Base-by-base conservation (phyloP, 2,797 vertebrate species). In the Thaleichthys pacificus region DNA sequence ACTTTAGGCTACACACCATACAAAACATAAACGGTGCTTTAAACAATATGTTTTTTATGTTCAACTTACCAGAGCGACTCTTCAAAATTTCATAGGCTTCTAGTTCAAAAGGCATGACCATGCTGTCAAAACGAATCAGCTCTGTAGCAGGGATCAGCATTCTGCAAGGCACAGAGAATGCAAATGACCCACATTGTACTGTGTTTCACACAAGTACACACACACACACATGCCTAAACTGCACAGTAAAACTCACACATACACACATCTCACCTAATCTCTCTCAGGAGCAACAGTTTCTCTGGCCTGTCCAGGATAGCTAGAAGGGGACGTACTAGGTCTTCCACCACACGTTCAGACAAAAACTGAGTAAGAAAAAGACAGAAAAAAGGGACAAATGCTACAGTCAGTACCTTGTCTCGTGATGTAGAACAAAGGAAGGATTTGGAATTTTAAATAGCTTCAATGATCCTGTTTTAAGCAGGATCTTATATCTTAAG, bases 61-160 rank as follows among this genome's bases (percentile, higher is more conserved):
- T 1, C 0, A 49, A 75, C 92, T 66, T 85, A 97, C 96, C 88
- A 83, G 96, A 95, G 76, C 95, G 93, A 81, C 91, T 95, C 86
- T 95, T 97, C 38, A 99, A 94, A 57, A 96, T 93, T 1, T 95
- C 94, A 0, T 97, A 98, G 3, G 97, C 97, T 82, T 98, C 96
- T 47, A 93, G 88, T 80, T 98, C 97, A 24, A 95, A 82, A 0
- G 93, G 91, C 14, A 93, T 90, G 83, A 99, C 96, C 89, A 95
- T 91, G 80, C 89, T 93, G 77, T 98, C 95, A 3, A 99, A 99
- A 0, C 87, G 86, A 5, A 85, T 92, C 70, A 98, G 90, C 83
- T 98, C 95, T 0, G 93, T 89, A 7, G 95, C 91, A 56, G 93
- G 88, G 72, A 99, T 92, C 61, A 95, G 87, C 81, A 89, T 85